A percentile compares a stretch with the other conserved stretches of the same genome.
These are phyloP conservation scores for Neotragus pygmaeus DNA, from an alignment of 2,113 vertebrate species.

Conservation along the genomic window DNA sequence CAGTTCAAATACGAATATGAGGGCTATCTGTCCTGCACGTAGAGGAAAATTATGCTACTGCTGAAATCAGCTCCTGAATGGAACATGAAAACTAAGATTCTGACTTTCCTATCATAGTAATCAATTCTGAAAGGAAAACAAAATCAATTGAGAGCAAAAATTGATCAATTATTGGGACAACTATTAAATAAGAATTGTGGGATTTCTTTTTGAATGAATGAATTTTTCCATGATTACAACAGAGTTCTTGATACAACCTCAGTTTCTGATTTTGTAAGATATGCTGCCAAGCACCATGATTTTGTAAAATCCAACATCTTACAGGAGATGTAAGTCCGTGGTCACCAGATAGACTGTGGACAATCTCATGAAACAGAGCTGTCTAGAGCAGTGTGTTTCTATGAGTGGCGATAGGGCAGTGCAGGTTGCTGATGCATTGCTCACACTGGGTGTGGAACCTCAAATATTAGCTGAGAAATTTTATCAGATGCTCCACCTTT, in stretches of 20 bases:
- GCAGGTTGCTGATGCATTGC: neutral
- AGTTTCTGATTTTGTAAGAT: neutral
- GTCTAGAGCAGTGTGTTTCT: neutral
- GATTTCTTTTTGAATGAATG: neutral
- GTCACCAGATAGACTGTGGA: neutral
- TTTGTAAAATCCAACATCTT: neutral
- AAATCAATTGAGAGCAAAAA: neutral
- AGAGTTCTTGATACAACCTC: neutral
- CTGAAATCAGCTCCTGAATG: neutral
- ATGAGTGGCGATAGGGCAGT: neutral
- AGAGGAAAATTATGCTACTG: neutral
- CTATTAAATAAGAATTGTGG: neutral
- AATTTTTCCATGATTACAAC: neutral
- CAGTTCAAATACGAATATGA: neutral
- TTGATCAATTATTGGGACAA: neutral
- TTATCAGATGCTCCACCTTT: neutral
- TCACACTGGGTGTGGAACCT: neutral
- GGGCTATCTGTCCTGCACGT: neutral
- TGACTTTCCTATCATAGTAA: neutral
- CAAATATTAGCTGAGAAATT: constrained; percentile 24
- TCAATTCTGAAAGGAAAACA: neutral
- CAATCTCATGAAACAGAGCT: neutral
- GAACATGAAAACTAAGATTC: neutral
- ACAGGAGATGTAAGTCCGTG: neutral
- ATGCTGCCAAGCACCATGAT: neutral